Base-by-base conservation (phyloP, 2,888 invertebrate genomes). In the Acanthoscelides obtectus region DNA sequence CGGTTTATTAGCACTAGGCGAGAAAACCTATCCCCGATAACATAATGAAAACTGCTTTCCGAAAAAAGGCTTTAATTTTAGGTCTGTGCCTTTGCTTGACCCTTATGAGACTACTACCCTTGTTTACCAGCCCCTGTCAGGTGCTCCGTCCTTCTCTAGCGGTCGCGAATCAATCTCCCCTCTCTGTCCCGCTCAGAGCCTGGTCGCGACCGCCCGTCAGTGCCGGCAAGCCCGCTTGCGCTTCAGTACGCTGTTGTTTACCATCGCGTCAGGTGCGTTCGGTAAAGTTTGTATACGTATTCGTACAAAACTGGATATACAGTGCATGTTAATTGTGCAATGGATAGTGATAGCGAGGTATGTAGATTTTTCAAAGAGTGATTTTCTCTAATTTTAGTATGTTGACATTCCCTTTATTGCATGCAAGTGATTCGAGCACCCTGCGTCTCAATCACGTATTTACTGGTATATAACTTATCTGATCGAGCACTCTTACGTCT, bases 1-100 rank as follows among this genome's bases (percentile, higher is more conserved):
- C 12, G 17, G 45, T 45, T 45, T 45, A 45, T 45, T 45, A 45
- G 17, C 45, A 45, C 8, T 45, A 45, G 1, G 17, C 12, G 6
- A 25, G 25, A 25, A 8, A n/a, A n/a, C n/a, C n/a, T n/a, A n/a
- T n/a, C n/a, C n/a, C n/a, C n/a, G n/a, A n/a, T n/a, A n/a, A n/a
- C n/a, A n/a, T n/a, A n/a, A n/a, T n/a, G n/a, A n/a, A n/a, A n/a
- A n/a, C n/a, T n/a, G n/a, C n/a, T n/a, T n/a, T n/a, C n/a, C n/a
- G n/a, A n/a, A n/a, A n/a, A n/a, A n/a, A n/a, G n/a, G 45, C 17
- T 25, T 1, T n/a, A n/a, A 72, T 72, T 72, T 72, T 21, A 20
- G 22, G 64, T 69, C 71, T 69, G 72, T 72, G 70, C 72, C 70
- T 70, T 65, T 69, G 72, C 70, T 72, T 70, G 66, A 72, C 72